These are phyloP conservation scores for Bombus turneri DNA, from an alignment of 1,140 invertebrate genomes.

Conservation along the genomic window DNA sequence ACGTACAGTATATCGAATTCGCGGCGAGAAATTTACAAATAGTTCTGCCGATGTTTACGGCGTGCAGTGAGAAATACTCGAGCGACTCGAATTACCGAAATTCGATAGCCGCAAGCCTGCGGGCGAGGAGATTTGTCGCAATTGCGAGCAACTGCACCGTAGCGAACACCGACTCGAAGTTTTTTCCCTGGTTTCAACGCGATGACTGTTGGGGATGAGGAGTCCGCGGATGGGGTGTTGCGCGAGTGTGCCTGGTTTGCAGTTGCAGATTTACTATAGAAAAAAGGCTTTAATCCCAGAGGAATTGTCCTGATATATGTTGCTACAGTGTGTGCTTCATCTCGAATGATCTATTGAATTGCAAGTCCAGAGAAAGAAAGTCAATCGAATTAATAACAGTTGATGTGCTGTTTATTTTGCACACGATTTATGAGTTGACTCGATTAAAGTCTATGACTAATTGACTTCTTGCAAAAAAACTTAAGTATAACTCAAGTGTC, in stretches of 20 bases:
- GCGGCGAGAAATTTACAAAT: constrained; percentile 36
- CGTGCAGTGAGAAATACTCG: constrained; percentile 23
- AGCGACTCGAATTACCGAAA: constrained; percentile 44
- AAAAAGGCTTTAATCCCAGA: not conserved
- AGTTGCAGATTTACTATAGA: not conserved
- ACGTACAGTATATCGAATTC: not conserved
- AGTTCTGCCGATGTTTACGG: constrained; percentile 20
- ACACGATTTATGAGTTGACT: no score
- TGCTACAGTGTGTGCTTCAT: not conserved
- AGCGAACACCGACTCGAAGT: not conserved
- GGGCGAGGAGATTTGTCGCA: constrained; percentile 48
- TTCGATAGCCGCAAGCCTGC: constrained; percentile 46
- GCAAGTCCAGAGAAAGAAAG: not conserved
- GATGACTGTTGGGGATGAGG: constrained; percentile 21
- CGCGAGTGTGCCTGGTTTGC: not conserved
- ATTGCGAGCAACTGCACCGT: constrained; percentile 35
- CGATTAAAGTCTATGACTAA: not conserved
- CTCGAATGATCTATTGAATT: not conserved
- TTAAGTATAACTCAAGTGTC: not conserved
- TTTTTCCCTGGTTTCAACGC: constrained; percentile 19
- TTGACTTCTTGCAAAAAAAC: not conserved
- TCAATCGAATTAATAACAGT: not conserved
- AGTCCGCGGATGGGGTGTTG: not conserved
- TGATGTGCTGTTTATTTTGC: no score
- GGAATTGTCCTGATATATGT: not conserved